A percentile compares a stretch with the other conserved stretches of the same genome.
These are phyloP conservation scores for Dermolepida albohirtum DNA, from an alignment of 2,888 invertebrate species.

Conservation along the genomic window DNA sequence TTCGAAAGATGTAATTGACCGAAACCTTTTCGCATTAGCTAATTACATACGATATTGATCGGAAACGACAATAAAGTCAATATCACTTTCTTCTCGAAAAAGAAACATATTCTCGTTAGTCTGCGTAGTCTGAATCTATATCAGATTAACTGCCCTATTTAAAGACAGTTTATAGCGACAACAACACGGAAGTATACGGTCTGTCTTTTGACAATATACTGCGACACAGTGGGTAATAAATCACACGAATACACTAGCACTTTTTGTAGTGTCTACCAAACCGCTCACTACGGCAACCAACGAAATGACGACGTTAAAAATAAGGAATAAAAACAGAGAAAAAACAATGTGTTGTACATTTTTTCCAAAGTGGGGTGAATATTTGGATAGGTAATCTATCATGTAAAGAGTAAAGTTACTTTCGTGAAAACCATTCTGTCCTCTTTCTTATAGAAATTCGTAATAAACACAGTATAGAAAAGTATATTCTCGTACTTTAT, in stretches of 20 bases:
- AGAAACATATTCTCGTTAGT: constrained; percentile 2
- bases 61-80: not conserved
- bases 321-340: constrained; percentile 2
- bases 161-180: constrained; percentile 8
- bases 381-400: constrained; percentile 24
- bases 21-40: too few species aligned
- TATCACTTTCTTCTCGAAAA: not conserved
- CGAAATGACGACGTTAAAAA: constrained; percentile 13
- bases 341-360: constrained; percentile 23
- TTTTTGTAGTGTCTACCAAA: constrained; percentile 10
- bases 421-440: not conserved
- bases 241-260: constrained; percentile 10
- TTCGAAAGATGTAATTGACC: too few species aligned
- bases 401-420: constrained; percentile 15
- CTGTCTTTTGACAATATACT: constrained; percentile 14
- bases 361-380: constrained; percentile 14
- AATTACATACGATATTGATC: too few species aligned
- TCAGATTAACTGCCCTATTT: constrained; percentile 21
- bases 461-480: too few species aligned
- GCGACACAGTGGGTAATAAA: constrained; percentile 27
- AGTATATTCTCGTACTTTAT: too few species aligned
- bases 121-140: not conserved
- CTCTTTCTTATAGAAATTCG: constrained; percentile 12
- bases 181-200: constrained; percentile 4
- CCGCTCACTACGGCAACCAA: not conserved